phyloP scores from a whole-genome alignment of 2,797 vertebrate genomes.

The Tadarida brasiliensis region DNA sequence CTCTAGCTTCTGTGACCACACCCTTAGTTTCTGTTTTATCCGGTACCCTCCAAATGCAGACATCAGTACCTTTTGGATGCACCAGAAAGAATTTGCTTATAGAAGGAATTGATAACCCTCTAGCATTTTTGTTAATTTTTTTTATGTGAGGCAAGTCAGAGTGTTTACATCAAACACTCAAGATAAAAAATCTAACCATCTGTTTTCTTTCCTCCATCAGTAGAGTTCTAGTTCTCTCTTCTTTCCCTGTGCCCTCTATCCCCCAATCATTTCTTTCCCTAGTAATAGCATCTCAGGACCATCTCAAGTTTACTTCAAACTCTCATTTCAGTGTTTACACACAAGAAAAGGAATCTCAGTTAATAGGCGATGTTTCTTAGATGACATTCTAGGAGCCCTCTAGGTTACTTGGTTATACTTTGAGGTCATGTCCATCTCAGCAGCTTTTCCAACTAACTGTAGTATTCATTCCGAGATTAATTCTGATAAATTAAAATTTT shows the following conservation, averaged over 20 bases:
- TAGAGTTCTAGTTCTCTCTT: neutral
- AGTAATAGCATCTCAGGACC: neutral
- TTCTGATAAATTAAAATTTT: neutral
- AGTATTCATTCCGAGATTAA: conserved; percentile 13
- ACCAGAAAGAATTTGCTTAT: neutral
- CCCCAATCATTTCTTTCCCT: neutral
- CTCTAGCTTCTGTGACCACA: neutral
- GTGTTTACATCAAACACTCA: neutral
- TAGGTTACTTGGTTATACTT: neutral
- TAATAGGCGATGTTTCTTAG: neutral
- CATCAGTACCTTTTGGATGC: neutral
- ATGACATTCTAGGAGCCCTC: neutral
- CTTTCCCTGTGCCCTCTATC: neutral
- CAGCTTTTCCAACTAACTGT: conserved; percentile 19
- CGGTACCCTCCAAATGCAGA: neutral
- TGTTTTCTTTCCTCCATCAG: neutral
- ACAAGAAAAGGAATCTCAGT: neutral
- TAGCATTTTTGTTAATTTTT: neutral
- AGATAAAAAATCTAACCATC: neutral
- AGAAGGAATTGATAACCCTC: neutral
- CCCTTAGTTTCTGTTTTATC: neutral
- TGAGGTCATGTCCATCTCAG: neutral
- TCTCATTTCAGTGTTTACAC: neutral
- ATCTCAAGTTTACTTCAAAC: neutral
- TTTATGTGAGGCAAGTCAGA: neutral